These are phyloP conservation scores for Rhabdomys dilectus DNA, from an alignment of 2,113 vertebrate species.

Conservation along the genomic window DNA sequence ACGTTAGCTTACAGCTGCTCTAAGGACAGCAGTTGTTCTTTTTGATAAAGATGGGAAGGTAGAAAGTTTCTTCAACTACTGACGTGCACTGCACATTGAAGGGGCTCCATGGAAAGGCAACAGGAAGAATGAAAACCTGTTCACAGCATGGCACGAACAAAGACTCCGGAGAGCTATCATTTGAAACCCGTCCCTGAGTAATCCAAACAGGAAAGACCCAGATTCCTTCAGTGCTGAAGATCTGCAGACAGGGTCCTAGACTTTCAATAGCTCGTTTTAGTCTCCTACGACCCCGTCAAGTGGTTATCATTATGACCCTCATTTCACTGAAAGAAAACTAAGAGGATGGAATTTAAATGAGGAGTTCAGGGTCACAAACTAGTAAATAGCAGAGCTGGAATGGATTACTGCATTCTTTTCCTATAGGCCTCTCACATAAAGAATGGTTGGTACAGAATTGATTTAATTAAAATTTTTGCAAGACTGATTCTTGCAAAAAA, in stretches of 20 bases:
- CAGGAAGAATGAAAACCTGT: background rate
- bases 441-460: background rate
- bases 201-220: background rate
- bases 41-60: background rate
- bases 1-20: background rate
- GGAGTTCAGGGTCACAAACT: background rate
- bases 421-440: background rate
- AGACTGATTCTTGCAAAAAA: background rate
- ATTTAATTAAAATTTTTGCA: background rate
- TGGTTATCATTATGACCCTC: background rate
- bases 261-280: background rate
- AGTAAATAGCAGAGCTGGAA: background rate
- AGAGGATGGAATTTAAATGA: background rate
- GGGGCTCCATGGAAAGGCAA: background rate
- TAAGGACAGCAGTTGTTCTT: background rate
- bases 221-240: background rate
- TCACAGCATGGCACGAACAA: background rate
- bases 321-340: slow-evolving; percentile 6
- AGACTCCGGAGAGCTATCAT: background rate
- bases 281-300: background rate
- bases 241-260: background rate
- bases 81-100: background rate
- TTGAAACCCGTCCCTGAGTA: background rate
- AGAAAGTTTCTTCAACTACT: background rate
- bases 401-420: background rate